Conservation (phyloP, 2,113 vertebrate species). For the Synchiropus splendidus region DNA sequence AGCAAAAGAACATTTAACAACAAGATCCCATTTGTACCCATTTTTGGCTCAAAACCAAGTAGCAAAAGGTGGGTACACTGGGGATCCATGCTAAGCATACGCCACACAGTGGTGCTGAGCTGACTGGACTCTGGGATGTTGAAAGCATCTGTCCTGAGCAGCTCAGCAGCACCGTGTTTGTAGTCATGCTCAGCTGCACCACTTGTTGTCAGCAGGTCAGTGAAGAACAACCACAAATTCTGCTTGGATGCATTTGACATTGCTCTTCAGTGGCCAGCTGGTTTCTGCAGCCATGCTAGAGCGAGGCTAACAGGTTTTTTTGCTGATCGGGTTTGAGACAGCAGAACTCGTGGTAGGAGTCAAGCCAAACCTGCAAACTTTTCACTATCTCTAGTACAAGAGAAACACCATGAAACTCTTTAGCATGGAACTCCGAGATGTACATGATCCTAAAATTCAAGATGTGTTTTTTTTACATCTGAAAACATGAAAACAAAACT, state of each 20-base stretch:
- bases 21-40: conserved; percentile 55
- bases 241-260: background rate
- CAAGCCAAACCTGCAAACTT: conserved; percentile 58
- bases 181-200: conserved; percentile 49
- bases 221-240: background rate
- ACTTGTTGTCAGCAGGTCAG: conserved; percentile 27
- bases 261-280: conserved; percentile 4
- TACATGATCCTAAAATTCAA: conserved; percentile 9
- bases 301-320: conserved; percentile 3
- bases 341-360: conserved; percentile 41
- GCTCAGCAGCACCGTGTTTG: conserved; percentile 34
- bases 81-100: conserved; percentile 55
- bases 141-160: background rate
- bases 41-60: conserved; percentile 21
- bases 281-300: conserved; percentile 29
- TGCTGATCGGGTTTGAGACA: conserved; percentile 18
- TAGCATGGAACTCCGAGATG: conserved; percentile 34
- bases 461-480: background rate
- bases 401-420: background rate
- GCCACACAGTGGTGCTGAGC: conserved; percentile 34
- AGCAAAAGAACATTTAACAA: conserved; percentile 59
- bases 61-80: conserved; percentile 51
- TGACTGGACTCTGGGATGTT: conserved; percentile 3
- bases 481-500: conserved; percentile 49
- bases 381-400: conserved; percentile 24